Conservation (phyloP, 2,113 vertebrate species). For the Notarius quadriscutis region DNA sequence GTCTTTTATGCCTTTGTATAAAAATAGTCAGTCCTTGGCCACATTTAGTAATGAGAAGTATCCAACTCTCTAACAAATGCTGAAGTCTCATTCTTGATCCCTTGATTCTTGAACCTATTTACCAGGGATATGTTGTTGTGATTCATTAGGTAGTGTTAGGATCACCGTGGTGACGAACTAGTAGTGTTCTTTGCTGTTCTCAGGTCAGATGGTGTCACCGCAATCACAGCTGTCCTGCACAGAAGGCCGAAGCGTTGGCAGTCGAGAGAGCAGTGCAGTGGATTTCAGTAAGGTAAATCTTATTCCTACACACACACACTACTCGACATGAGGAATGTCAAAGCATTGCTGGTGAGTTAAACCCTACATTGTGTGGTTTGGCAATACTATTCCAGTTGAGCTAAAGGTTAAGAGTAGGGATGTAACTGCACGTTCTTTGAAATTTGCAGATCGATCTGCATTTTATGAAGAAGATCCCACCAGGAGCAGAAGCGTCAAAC, state of each 20-base stretch:
- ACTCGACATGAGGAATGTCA: background rate
- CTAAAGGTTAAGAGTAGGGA: background rate
- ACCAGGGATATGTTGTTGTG: constrained; percentile 3
- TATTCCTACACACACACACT: background rate
- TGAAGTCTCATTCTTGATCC: background rate
- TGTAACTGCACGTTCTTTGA: background rate
- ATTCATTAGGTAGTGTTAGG: background rate
- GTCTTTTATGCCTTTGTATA: background rate
- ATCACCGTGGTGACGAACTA: background rate
- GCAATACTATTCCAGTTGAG: background rate
- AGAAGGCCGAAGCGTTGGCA: constrained; percentile 90
- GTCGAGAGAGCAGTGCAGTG: constrained; percentile 95
- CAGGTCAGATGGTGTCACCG: constrained; percentile 93
- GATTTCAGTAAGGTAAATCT: constrained; percentile 94
- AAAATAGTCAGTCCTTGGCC: background rate
- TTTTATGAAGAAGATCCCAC: constrained; percentile 99
- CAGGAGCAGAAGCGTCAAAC: constrained; percentile 96
- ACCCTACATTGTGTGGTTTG: background rate
- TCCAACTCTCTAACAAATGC: background rate
- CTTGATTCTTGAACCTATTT: background rate
- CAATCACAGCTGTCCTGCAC: constrained; percentile 84
- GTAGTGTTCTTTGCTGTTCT: constrained; percentile 65
- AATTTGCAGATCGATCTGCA: constrained; percentile 89
- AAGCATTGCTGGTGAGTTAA: background rate
- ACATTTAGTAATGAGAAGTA: background rate